Evolutionary conservation across 1,140 invertebrate species (phyloP), one percentile per base, ranked within the genome.

Genomic region (Ceratina australensis): DNA sequence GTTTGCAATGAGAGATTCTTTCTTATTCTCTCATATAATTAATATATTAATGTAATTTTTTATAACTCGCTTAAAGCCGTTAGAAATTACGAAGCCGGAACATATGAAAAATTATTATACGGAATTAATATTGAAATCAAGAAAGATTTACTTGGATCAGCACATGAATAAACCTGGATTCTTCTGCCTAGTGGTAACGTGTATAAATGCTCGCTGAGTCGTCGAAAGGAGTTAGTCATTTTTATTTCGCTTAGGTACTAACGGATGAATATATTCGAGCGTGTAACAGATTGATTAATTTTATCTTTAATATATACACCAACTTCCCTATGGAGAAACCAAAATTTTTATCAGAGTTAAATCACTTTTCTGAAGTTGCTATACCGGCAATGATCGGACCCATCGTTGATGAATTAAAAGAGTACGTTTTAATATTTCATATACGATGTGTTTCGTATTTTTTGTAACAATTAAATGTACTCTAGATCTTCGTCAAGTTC

Each of bases 161-260:
- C 88, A 90, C 47, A 42, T 79, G 49, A 83, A 80, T 60, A 85
- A 86, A 22, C 88, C 88, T 18, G 89, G 89, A 60, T 90, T 88
- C 66, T 89, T 87, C 82, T 84, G 76, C 54, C 79, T 84, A 1
- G 74, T 82, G 83, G 83, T 89, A 71, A 83, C 3, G 61, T 72
- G 24, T 52, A 61, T 18, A 47, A 63, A 56, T 67, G 20, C 2
- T 56, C 8, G 7, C 13, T 47, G 59, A 42, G 33, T 42, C 33
- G 8, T 42, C 20, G 1, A 72, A 42, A 65, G 10, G 49, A 22
- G 72, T 20, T 56, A 49, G 13, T 59, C 60, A 64, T 20, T 61
- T 42, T 15, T 4, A 16, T 49, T 28, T 16, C n/a, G 86, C 84
- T 47, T 2, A 87, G 86, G 24, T 87, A 59, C 16, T 87, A 26